These are phyloP conservation scores for Drosophila prosaltans DNA, from an alignment of 1,140 invertebrate species.

Conservation along the genomic window DNA sequence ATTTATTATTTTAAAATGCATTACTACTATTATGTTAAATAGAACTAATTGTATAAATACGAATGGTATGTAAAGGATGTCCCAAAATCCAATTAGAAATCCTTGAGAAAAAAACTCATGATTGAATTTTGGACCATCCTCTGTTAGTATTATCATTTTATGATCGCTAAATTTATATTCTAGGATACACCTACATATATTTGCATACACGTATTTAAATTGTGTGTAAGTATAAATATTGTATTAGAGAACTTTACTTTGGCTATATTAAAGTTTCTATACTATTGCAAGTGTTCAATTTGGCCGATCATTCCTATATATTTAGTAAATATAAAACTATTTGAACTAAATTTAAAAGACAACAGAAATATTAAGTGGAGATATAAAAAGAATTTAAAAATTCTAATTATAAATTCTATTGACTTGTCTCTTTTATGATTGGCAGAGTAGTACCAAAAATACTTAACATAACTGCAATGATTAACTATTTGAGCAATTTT, in stretches of 20 bases:
- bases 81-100: not conserved
- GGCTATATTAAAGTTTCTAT: not conserved
- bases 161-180: conserved; percentile 9
- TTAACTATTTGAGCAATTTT: conserved; percentile 4
- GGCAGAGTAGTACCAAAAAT: not conserved
- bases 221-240: conserved; percentile 14
- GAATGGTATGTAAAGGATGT: conserved; percentile 9
- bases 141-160: conserved; percentile 12
- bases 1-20: conserved; percentile 11
- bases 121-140: conserved; percentile 1
- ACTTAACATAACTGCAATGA: not conserved
- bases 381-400: too few relatives aligned
- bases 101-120: not conserved
- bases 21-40: conserved; percentile 12
- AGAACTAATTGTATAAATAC: conserved; percentile 11
- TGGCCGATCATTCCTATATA: not conserved
- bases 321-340: not conserved
- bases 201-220: conserved; percentile 8
- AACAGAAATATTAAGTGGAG: too few relatives aligned
- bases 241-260: conserved; percentile 4
- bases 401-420: too few relatives aligned
- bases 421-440: too few relatives aligned
- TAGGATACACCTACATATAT: conserved; percentile 11
- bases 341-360: too few relatives aligned
- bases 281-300: not conserved